These are phyloP conservation scores for Phrynosoma platyrhinos DNA, from an alignment of 2,113 vertebrate genomes.

Conservation along the genomic window DNA sequence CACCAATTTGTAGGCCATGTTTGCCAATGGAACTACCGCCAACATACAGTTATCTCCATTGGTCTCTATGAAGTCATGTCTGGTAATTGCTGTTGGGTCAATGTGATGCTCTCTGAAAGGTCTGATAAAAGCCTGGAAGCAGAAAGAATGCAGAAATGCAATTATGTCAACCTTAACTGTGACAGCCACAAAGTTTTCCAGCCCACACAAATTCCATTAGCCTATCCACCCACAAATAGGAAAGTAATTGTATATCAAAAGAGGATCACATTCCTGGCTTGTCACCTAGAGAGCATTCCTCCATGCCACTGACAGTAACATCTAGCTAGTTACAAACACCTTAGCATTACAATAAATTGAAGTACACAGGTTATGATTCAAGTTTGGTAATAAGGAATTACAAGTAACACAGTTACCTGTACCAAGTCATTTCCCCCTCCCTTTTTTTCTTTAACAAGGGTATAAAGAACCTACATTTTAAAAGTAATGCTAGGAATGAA, in stretches of 20 bases:
- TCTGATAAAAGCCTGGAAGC: slow-evolving; percentile 93
- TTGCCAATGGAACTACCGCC: slow-evolving; percentile 87
- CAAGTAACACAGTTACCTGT: background rate
- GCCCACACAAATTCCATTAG: background rate
- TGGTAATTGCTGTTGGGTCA: slow-evolving; percentile 97
- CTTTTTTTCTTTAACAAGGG: no score
- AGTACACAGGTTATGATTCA: background rate
- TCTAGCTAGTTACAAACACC: background rate
- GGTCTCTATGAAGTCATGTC: slow-evolving; percentile 98
- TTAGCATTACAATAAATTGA: background rate
- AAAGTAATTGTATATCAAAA: background rate
- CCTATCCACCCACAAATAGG: background rate
- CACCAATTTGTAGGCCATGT: slow-evolving; percentile 93
- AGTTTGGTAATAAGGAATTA: background rate
- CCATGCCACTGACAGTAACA: no score
- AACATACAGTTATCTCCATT: slow-evolving; percentile 99
- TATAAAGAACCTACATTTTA: no score
- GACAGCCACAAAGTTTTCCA: background rate
- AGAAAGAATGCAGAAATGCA: background rate
- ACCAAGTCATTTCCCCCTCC: no score
- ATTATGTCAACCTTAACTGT: background rate
- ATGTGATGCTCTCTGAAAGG: slow-evolving; percentile 98
- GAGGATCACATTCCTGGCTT: background rate
- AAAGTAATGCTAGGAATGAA: no score
- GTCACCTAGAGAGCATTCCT: background rate